Conservation (phyloP, 2,888 invertebrate genomes). For the Caenorhabditis virilis region DNA sequence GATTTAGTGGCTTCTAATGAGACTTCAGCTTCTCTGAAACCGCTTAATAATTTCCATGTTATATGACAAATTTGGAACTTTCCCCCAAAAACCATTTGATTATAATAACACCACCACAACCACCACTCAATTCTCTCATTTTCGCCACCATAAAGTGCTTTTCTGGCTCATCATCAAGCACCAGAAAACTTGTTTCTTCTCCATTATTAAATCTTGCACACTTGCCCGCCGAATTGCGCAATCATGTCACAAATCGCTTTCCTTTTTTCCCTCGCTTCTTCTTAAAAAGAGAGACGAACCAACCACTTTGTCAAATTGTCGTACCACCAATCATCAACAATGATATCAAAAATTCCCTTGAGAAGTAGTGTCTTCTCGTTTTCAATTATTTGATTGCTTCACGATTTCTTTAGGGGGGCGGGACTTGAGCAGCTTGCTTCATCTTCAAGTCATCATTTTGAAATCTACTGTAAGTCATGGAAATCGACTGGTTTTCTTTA, state of each 20-base stretch:
- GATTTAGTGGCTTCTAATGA: too few species aligned
- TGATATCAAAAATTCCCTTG: conserved; percentile 12
- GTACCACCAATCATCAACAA: neutral
- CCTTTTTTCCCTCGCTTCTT: conserved; percentile 3
- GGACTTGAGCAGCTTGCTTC: too few species aligned
- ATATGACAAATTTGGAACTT: too few species aligned
- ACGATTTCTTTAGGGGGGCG: too few species aligned
- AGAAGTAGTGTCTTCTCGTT: conserved; percentile 8
- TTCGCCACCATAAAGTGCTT: too few species aligned
- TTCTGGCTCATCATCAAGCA: conserved; percentile 6
- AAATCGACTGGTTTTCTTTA: conserved; percentile 10
- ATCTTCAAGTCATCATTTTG: too few species aligned
- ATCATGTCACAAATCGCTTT: conserved; percentile 13
- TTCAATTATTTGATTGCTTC: conserved; percentile 35
- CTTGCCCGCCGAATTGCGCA: conserved; percentile 27
- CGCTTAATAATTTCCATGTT: too few species aligned
- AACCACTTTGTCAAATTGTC: conserved; percentile 33
- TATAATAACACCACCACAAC: too few species aligned
- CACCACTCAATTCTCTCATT: too few species aligned
- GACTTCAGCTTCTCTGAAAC: too few species aligned
- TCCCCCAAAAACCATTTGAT: too few species aligned
- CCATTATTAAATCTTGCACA: conserved; percentile 27
- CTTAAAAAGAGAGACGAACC: too few species aligned
- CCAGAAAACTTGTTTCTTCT: conserved; percentile 1
- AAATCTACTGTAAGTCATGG: conserved; percentile 8